phyloP scores from a whole-genome alignment of 1,140 invertebrate species.

The Achatina immaculata region DNA sequence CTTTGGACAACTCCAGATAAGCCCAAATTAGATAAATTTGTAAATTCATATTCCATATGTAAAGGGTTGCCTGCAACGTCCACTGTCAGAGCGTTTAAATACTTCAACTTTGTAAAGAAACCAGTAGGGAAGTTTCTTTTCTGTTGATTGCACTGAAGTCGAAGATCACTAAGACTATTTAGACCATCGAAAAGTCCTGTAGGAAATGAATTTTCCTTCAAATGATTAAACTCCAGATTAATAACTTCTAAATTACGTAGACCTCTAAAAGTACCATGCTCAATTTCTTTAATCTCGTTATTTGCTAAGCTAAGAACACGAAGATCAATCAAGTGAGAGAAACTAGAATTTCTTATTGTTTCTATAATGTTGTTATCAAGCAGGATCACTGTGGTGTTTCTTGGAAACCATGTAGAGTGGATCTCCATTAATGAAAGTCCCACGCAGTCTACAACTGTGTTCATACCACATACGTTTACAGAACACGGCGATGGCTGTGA shows the following conservation, averaged over 20 bases:
- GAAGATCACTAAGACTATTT: neutral
- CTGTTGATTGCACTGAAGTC: neutral
- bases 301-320: neutral
- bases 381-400: neutral
- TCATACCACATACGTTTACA: neutral
- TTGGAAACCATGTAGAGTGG: neutral
- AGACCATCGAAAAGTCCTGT: neutral
- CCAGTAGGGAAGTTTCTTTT: too few species aligned
- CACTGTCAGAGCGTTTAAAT: neutral
- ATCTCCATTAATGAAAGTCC: neutral
- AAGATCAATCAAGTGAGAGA: neutral
- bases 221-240: slow-evolving; percentile 1
- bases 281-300: neutral
- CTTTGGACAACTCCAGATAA: neutral
- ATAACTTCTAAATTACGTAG: neutral
- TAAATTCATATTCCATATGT: neutral
- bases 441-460: neutral
- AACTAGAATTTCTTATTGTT: neutral
- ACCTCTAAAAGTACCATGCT: neutral
- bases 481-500: neutral
- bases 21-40: neutral
- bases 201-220: neutral
- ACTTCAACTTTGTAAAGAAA: neutral
- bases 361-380: neutral
- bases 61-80: neutral